Base-by-base conservation (phyloP, 2,888 invertebrate species). In the Elgonia sp. region DNA sequence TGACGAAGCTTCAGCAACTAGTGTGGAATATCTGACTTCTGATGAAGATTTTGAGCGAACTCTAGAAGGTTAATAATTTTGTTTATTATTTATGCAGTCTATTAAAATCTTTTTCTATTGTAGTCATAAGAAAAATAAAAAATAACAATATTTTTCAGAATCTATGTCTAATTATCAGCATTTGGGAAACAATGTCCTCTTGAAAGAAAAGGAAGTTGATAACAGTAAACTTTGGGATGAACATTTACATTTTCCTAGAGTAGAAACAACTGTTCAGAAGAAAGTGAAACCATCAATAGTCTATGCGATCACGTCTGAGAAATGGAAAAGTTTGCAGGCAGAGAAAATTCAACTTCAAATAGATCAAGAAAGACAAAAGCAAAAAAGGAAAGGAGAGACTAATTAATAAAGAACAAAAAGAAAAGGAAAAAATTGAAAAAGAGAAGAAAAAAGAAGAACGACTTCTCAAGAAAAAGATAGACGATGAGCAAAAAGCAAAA, bases 381-480 rank as follows among this genome's bases (percentile, higher is more conserved):
- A 67, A 40, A 18, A 18, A 20, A 67, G 42, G 16, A 42, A 42
- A 42, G 20, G 67, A 42, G 10, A 40, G 20, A 67, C 16, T 67
- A 42, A 42, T 67, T 18, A 67, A 67, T 37, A 62, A 62, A 39
- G 6, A 62, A 67, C 67, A 67, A 42, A 67, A 67, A 67, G 67
- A 72, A 72, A 55, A 72, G 50, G 69, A 69, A 50, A 69, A 69
- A 42, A 42, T 67, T 42, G 67, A 67, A 40, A 67, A 20, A 67
- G 20, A 67, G 16, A 67, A 67, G 20, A 69, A 50, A 50, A 69
- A 69, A 69, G 69, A 69, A 69, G 69, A 69, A 69, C 69, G 69
- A 29, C 50, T 69, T 21, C 50, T 69, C 10, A 69, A 69, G 40
- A 73, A 73, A 39, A 55, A 73, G 40, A 16, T 73, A 55, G 50